Percentiles rank a stretch among this genome's conserved stretches.
These are phyloP conservation scores for Penaeus chinensis DNA, from an alignment of 1,140 invertebrate species.

Conservation along the genomic window DNA sequence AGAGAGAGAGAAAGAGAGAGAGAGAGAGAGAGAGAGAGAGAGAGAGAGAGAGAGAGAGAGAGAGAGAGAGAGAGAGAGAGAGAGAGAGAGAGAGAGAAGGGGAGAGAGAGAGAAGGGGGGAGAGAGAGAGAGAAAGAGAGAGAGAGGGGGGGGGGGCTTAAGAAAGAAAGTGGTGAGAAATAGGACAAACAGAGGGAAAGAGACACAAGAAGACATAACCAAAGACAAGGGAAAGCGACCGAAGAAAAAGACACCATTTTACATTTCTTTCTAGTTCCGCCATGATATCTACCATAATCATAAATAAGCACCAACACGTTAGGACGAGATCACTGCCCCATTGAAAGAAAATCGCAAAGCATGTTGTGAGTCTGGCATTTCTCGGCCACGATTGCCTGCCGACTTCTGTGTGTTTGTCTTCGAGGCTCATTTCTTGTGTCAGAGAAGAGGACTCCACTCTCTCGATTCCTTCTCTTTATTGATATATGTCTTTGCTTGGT, in stretches of 20 bases:
- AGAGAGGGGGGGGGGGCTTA: background rate
- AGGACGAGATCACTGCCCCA: no score
- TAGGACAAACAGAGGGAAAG: no score
- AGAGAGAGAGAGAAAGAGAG: background rate
- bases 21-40: background rate
- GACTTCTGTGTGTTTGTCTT: background rate
- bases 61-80: background rate
- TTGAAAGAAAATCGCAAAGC: no score
- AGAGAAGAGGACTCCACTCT: background rate
- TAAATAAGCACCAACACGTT: background rate
- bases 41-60: background rate
- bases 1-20: background rate
- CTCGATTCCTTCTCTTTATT: background rate
- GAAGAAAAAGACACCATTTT: background rate
- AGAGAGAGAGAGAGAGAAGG: background rate
- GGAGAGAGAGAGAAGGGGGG: background rate
- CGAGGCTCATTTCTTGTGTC: background rate
- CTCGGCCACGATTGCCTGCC: no score
- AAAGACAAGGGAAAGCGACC: background rate
- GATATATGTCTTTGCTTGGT: background rate
- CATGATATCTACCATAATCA: background rate
- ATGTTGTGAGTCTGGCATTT: no score
- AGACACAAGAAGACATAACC: background rate
- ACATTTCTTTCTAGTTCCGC: background rate
- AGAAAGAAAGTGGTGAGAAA: background rate